Evolutionary conservation across 2,888 invertebrate species (phyloP).

Genomic region (Euspilapteryx auroguttella): DNA sequence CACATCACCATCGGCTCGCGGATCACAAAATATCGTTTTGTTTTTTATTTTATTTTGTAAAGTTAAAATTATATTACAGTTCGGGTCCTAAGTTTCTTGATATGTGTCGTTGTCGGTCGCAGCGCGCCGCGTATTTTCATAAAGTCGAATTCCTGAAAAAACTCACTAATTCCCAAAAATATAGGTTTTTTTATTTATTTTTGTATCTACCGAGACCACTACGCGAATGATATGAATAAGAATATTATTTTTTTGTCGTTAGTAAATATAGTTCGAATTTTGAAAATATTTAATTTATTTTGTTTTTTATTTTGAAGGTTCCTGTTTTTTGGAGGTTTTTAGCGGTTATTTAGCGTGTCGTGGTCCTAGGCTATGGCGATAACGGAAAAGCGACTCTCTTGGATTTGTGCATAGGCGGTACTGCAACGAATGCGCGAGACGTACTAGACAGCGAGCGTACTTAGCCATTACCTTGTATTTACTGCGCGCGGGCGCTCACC

Average conservation of each 20-base stretch:
- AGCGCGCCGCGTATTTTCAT: slow-evolving; percentile 20
- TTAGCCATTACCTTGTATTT: slow-evolving; percentile 62
- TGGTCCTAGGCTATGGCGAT: slow-evolving; percentile 31
- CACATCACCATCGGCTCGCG: no score
- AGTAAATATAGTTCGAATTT: slow-evolving; percentile 41
- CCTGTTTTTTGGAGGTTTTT: slow-evolving; percentile 35
- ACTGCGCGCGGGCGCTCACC: slow-evolving; percentile 33
- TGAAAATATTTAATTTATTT: slow-evolving; percentile 27
- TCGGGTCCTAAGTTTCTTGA: slow-evolving; percentile 58
- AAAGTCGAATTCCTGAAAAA: slow-evolving; percentile 24
- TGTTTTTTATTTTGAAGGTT: slow-evolving; percentile 19
- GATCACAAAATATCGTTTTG: slow-evolving; percentile 30
- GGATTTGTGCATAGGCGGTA: slow-evolving; percentile 59
- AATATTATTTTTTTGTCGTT: slow-evolving; percentile 20
- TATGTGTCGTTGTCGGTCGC: slow-evolving; percentile 41
- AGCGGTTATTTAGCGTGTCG: slow-evolving; percentile 48
- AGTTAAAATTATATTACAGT: slow-evolving; percentile 34
- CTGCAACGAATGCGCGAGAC: slow-evolving; percentile 57
- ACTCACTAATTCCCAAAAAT: slow-evolving; percentile 42
- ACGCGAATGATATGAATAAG: slow-evolving; percentile 47
- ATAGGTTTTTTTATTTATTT: slow-evolving; percentile 17
- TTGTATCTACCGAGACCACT: slow-evolving; percentile 15
- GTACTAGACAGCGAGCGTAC: slow-evolving; percentile 60
- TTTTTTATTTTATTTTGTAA: slow-evolving; percentile 15
- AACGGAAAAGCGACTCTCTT: slow-evolving; percentile 53